These are phyloP conservation scores for Cylas formicarius DNA, from an alignment of 1,140 invertebrate genomes.

Conservation along the genomic window DNA sequence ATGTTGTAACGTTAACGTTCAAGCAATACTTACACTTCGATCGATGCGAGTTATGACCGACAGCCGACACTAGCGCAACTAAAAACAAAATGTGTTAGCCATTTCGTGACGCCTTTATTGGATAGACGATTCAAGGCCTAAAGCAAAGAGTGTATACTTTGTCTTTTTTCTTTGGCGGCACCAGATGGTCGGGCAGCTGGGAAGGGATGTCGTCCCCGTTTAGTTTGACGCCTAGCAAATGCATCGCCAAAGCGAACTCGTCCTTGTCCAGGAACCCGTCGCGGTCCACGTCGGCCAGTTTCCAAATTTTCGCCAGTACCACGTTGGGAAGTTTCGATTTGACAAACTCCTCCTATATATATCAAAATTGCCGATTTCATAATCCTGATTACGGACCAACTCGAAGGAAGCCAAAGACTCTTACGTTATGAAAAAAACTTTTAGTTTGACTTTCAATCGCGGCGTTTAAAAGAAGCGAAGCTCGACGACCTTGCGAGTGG, in stretches of 20 bases:
- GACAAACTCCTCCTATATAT: conserved; percentile 77
- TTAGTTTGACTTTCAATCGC: no score
- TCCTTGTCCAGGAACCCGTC: conserved; percentile 93
- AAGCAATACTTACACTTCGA: no score
- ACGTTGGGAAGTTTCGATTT: conserved; percentile 97
- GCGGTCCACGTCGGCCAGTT: conserved; percentile 90
- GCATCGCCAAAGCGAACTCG: conserved; percentile 98
- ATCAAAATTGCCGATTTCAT: no score
- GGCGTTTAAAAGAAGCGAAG: no score
- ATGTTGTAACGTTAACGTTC: no score
- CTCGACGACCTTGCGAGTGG: no score
- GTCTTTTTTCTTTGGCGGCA: conserved; percentile 78
- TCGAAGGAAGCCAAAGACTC: no score
- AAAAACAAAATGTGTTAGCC: background rate
- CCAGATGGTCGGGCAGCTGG: conserved; percentile 83
- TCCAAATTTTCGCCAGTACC: conserved; percentile 96
- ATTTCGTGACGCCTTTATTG: background rate
- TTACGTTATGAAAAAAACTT: no score
- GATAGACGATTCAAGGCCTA: background rate
- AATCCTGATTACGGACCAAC: no score
- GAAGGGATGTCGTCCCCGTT: conserved; percentile 89
- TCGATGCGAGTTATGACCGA: background rate
- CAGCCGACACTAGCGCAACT: background rate
- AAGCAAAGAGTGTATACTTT: conserved; percentile 15
- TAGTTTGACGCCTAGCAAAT: conserved; percentile 91